Evolutionary conservation across 1,140 invertebrate genomes (phyloP).

Genomic region (Atta cephalotes): DNA sequence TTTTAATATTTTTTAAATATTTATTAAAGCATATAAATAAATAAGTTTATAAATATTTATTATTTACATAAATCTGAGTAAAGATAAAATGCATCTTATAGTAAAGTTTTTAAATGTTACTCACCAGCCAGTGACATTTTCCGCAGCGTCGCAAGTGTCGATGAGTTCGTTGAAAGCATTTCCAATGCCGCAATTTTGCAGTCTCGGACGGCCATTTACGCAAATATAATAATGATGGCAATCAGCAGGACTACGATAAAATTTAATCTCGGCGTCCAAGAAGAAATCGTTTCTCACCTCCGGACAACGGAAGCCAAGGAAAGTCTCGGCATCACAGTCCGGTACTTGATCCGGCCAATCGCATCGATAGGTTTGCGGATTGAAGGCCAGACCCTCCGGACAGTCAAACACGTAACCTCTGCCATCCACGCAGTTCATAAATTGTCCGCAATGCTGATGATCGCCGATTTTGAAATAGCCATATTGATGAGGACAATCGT

Average conservation of each 20-base stretch:
- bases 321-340: slow-evolving; percentile 92
- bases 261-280: slow-evolving; percentile 86
- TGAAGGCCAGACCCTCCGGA: slow-evolving; percentile 95
- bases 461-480: slow-evolving; percentile 93
- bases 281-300: slow-evolving; percentile 84
- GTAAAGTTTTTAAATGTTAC: slow-evolving; percentile 14
- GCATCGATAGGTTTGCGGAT: slow-evolving; percentile 91
- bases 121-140: slow-evolving; percentile 92
- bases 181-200: slow-evolving; percentile 92
- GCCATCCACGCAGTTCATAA: slow-evolving; percentile 94
- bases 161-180: slow-evolving; percentile 93
- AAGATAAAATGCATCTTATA: neutral
- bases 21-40: neutral
- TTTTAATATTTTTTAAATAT: neutral
- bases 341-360: slow-evolving; percentile 95
- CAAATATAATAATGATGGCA: slow-evolving; percentile 95
- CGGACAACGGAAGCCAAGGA: slow-evolving; percentile 90
- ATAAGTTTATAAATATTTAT: no score
- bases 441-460: slow-evolving; percentile 91
- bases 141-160: slow-evolving; percentile 91
- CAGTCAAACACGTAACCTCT: slow-evolving; percentile 89
- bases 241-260: slow-evolving; percentile 88
- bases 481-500: slow-evolving; percentile 94
- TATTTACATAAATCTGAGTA: neutral
- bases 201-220: slow-evolving; percentile 90